Evolutionary conservation across 2,113 vertebrate genomes (phyloP), one percentile per base, ranked within the genome.

Genomic region (Chaetops frenatus): DNA sequence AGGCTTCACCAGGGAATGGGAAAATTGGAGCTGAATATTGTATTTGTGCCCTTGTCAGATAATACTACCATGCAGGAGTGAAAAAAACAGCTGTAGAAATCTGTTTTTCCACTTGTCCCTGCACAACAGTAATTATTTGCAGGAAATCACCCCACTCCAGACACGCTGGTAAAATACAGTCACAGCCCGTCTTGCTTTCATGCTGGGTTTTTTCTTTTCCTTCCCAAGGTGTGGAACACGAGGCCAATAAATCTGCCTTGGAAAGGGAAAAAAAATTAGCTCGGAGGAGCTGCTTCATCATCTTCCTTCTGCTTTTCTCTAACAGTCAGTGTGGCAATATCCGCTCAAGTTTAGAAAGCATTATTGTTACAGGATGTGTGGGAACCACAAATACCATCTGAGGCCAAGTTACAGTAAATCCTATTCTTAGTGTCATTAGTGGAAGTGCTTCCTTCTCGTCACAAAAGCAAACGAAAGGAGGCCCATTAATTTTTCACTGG

Each of bases 391-490:
- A 70, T 74, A 70, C 83, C 85, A 95, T 61, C 69, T 48, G 76
- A 97, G 86, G 87, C 95, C 80, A 92, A 83, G 81, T 97, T 96
- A 88, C 95, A 86, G 90, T 95, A 97, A 96, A 94, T 90, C 56
- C 74, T 96, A 73, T 96, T 97, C 94, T 96, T 96, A 70, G 88
- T 56, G 65, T 91, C 67, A 61, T 94, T 97, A 97, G 95, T 96
- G 78, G 62, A 94, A 96, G 48, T 56, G 79, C 80, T 96, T 96
- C 91, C 51, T 94, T 95, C 78, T 95, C 22, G 1, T 94, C 80
- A 74, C 77, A 80, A 90, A 95, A 89, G 50, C 53, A 89, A 93
- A 93, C 3, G 1, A 84, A 92, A 67, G 71, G 47, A 91, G 31
- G 38, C 4, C 33, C 92, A 95, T 97, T 95, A 96, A 91, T 95